Conservation (phyloP, 2,113 vertebrate species). For the Eudorcas thomsonii region DNA sequence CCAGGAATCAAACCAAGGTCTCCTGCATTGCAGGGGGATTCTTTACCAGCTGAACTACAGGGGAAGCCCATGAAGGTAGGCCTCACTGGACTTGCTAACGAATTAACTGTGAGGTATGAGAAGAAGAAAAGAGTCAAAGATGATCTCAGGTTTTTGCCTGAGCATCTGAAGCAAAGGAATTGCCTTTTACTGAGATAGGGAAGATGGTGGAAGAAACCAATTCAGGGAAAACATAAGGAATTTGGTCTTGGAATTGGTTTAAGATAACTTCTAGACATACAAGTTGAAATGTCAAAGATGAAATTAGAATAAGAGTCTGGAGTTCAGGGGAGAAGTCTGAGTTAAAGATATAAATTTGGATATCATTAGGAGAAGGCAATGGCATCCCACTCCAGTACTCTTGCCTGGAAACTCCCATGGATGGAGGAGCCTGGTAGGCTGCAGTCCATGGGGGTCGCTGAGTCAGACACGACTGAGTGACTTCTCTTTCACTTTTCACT, state of each 20-base stretch:
- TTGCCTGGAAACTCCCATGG: no score
- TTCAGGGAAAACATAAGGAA: not conserved
- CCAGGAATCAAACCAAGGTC: not conserved
- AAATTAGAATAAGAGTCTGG: not conserved
- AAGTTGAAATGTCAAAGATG: not conserved
- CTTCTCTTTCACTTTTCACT: no score
- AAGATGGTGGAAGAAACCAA: not conserved
- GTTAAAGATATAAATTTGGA: not conserved
- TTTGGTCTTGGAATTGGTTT: not conserved
- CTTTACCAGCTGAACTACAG: not conserved
- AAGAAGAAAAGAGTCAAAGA: not conserved
- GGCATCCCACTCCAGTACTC: no score
- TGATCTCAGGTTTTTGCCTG: not conserved
- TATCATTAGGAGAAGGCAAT: not conserved
- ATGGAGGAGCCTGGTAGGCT: no score
- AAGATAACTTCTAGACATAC: not conserved
- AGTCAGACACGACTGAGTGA: no score
- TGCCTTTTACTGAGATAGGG: not conserved
- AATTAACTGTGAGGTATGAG: not conserved
- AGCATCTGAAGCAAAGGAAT: not conserved
- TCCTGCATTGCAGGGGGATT: not conserved
- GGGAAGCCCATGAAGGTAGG: not conserved
- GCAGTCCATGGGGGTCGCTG: no score
- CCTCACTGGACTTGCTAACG: not conserved
- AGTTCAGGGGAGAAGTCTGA: not conserved